Base-by-base conservation (phyloP, 2,888 invertebrate species). In the Tryphoninae sp. region DNA sequence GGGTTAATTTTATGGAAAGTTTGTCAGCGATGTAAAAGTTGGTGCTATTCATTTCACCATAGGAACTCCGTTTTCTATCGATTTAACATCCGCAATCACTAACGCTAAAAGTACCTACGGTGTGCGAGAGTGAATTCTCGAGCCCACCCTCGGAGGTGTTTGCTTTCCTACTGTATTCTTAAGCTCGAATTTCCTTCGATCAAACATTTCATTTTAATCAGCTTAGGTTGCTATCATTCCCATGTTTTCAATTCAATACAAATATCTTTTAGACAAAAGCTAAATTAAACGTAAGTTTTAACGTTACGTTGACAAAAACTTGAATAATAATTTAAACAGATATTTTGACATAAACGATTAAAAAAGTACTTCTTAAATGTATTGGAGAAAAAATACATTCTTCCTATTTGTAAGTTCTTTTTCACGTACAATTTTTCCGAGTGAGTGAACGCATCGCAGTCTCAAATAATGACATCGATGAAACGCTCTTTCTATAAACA, bases 31-130 rank as follows among this genome's bases (percentile, higher is more conserved):
- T 16, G 11, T 42, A 23, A 26, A 51, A 65, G 42, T 45, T 53
- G n/a, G 53, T 64, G 67, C 84, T 83, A 88, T 90, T 89, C 82
- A 76, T 78, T 85, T 89, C 89, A 89, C 91, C 91, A 91, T 91
- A 91, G 91, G 89, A 91, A 91, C 90, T 90, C 86, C 81, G 87
- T 88, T 88, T 89, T 87, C 88, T 91, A 91, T 91, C 88, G 91
- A 91, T 91, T 89, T 89, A 91, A 91, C 91, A 91, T 86, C 83
- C 83, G 87, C 87, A 81, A 86, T 84, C 71, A 65, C 84, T 85
- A 82, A 82, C 80, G 87, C 89, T 89, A 89, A 89, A 90, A 89
- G 89, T 89, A 89, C 82, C 87, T 86, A 84, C 85, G 84, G 71
- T 81, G 75, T 74, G 73, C 26, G 26, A 59, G 78, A 74, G 19